Percentiles rank a stretch among this genome's conserved stretches.
These are phyloP conservation scores for Limnephilus marmoratus DNA, from an alignment of 2,888 invertebrate species.

Conservation along the genomic window DNA sequence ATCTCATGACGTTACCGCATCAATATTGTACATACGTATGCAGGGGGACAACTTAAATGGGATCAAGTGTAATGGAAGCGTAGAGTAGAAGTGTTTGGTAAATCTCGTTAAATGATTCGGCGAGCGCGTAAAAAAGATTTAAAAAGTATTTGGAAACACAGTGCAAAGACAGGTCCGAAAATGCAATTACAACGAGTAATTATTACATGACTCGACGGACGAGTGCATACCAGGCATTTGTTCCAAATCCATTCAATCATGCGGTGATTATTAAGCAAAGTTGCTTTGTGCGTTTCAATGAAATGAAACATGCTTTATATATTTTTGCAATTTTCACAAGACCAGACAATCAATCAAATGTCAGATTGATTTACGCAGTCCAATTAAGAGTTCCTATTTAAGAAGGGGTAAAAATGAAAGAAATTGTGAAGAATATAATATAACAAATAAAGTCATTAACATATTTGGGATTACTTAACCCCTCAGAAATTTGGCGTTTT, in stretches of 20 bases:
- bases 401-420: background rate
- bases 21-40: too few relatives aligned
- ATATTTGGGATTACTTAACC: too few relatives aligned
- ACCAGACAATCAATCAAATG: background rate
- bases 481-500: too few relatives aligned
- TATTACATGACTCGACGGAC: background rate
- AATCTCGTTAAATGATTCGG: too few relatives aligned
- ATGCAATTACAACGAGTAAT: background rate
- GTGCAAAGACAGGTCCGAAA: background rate
- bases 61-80: too few relatives aligned
- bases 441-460: too few relatives aligned
- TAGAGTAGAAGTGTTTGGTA: too few relatives aligned
- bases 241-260: slow-evolving; percentile 13
- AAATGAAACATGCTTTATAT: background rate
- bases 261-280: background rate
- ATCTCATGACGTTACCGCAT: too few relatives aligned
- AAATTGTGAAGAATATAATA: background rate
- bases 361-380: background rate
- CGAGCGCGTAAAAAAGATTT: background rate
- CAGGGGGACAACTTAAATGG: too few relatives aligned
- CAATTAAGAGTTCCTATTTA: background rate
- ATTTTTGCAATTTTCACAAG: background rate
- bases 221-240: background rate
- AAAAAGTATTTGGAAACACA: background rate
- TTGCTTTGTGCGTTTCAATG: background rate